Conservation (phyloP, 2,797 vertebrate genomes). For the Euphonia xanthogaster region DNA sequence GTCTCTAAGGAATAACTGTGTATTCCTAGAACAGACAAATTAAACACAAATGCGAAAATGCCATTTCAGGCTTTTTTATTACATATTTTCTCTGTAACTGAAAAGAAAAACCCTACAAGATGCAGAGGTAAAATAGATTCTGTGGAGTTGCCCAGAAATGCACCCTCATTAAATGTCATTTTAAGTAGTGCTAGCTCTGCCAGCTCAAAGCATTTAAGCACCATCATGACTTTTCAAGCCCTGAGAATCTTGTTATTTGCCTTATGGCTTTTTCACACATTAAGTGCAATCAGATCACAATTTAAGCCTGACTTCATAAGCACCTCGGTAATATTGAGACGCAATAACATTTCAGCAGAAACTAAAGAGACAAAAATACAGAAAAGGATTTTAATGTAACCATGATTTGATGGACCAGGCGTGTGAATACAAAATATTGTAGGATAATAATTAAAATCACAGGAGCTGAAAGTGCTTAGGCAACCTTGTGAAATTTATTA, state of each 20-base stretch:
- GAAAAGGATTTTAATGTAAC: background rate
- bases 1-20: background rate
- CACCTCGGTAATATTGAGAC: background rate
- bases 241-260: conserved; percentile 47
- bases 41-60: background rate
- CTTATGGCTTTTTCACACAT: conserved; percentile 60
- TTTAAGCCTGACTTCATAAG: conserved; percentile 37
- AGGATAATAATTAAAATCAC: conserved; percentile 30
- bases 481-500: background rate
- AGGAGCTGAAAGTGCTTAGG: background rate
- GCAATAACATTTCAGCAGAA: background rate
- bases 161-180: conserved; percentile 54
- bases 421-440: background rate
- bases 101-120: background rate
- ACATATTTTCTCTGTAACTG: background rate
- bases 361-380: background rate
- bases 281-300: conserved; percentile 27
- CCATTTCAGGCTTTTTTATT: background rate
- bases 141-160: conserved; percentile 33
- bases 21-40: background rate
- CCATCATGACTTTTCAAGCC: conserved; percentile 49
- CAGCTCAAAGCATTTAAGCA: conserved; percentile 35
- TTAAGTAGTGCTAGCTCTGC: conserved; percentile 15
- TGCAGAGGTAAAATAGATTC: conserved; percentile 30
- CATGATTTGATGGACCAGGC: background rate